Percentiles rank a stretch among this genome's conserved stretches.
phyloP scores from a whole-genome alignment of 2,888 invertebrate species.

The Drosophila anomalipes region DNA sequence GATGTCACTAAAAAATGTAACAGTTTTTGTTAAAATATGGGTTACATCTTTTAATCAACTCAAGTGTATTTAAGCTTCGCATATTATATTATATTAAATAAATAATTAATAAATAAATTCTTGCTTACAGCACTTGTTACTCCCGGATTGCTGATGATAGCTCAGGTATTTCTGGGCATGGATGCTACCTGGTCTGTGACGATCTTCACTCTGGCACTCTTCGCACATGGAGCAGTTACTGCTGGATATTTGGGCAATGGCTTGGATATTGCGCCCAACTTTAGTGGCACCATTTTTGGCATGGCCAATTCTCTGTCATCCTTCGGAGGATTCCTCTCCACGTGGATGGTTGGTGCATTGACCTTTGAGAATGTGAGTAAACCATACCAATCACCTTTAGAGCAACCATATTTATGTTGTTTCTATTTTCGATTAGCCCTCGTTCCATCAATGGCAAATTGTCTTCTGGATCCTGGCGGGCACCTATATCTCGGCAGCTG shows the following conservation, averaged over 20 bases:
- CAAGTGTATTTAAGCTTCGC: background rate
- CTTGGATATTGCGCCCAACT: conserved; percentile 94
- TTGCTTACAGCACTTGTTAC: conserved; percentile 86
- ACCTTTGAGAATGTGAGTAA: conserved; percentile 89
- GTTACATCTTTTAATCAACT: background rate
- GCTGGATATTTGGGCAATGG: conserved; percentile 95
- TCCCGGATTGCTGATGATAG: conserved; percentile 91
- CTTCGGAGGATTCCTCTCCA: conserved; percentile 92
- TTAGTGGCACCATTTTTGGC: conserved; percentile 94
- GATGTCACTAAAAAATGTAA: too few relatives aligned
- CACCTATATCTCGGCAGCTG: conserved; percentile 89
- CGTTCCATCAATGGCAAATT: conserved; percentile 91
- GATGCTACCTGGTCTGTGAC: conserved; percentile 90
- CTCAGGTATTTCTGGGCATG: conserved; percentile 90
- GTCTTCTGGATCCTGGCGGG: conserved; percentile 92
- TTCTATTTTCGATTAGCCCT: conserved; percentile 86
- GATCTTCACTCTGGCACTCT: conserved; percentile 92
- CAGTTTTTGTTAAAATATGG: background rate
- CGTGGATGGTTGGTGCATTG: conserved; percentile 92
- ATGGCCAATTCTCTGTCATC: conserved; percentile 95
- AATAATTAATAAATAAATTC: background rate
- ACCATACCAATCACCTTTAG: too few relatives aligned
- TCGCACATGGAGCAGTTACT: conserved; percentile 94
- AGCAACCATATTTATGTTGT: conserved; percentile 4
- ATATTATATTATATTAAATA: background rate